Conservation (phyloP, 2,888 invertebrate genomes). For the Caenorhabditis angaria region DNA sequence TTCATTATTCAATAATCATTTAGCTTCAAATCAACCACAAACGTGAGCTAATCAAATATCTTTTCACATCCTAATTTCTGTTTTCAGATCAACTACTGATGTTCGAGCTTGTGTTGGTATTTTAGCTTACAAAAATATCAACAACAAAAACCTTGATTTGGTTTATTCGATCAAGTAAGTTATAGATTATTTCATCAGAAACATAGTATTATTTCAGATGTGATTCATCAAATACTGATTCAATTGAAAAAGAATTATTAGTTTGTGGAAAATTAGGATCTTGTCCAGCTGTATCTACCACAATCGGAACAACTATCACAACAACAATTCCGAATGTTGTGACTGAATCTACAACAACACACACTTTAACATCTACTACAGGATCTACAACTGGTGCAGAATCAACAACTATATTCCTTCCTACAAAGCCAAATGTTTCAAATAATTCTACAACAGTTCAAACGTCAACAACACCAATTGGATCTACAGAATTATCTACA, state of each 20-base stretch:
- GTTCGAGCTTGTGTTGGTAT: slow-evolving; percentile 23
- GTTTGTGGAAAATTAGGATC: slow-evolving; percentile 28
- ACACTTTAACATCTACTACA: too few species aligned
- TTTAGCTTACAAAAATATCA: slow-evolving; percentile 15
- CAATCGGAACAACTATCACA: too few species aligned
- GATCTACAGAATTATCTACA: too few species aligned
- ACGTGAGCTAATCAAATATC: slow-evolving; percentile 1
- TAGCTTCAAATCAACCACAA: slow-evolving; percentile 12
- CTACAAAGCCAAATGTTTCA: too few species aligned
- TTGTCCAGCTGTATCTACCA: too few species aligned
- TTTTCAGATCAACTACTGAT: slow-evolving; percentile 13
- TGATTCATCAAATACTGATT: slow-evolving; percentile 11
- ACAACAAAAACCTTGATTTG: slow-evolving; percentile 9
- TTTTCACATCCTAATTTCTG: neutral
- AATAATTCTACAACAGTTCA: too few species aligned
- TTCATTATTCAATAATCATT: slow-evolving; percentile 18
- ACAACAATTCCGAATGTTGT: too few species aligned
- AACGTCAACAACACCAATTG: too few species aligned
- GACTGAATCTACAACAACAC: too few species aligned
- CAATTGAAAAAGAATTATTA: slow-evolving; percentile 17
- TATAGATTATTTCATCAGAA: neutral
- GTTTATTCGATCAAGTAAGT: slow-evolving; percentile 25
- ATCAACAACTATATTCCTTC: too few species aligned
- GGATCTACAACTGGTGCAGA: too few species aligned
- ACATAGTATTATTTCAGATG: slow-evolving; percentile 12